These are phyloP conservation scores for Typhlomys cinereus DNA, from an alignment of 2,113 vertebrate genomes.

Conservation along the genomic window DNA sequence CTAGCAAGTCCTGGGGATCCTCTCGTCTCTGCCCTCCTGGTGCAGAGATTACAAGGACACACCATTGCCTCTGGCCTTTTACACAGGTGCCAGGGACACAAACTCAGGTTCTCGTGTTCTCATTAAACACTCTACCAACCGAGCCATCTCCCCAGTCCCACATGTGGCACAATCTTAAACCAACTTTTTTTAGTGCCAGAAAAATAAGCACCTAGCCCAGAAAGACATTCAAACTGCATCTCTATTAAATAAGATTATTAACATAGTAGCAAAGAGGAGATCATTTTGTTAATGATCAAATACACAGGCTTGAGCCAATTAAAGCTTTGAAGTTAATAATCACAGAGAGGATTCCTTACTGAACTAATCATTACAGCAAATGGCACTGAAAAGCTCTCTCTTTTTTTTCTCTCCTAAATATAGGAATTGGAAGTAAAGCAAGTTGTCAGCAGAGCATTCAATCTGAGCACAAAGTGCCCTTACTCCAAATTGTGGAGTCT, in stretches of 20 bases:
- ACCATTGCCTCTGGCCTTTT: not conserved
- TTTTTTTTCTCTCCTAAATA: constrained; percentile 29
- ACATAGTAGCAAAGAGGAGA: constrained; percentile 46
- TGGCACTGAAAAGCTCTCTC: constrained; percentile 45
- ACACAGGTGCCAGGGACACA: not conserved
- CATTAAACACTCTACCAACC: not conserved
- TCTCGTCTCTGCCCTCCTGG: not conserved
- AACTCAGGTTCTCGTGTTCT: too few relatives aligned
- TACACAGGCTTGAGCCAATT: constrained; percentile 50
- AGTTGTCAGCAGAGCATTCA: constrained; percentile 22
- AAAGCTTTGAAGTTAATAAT: constrained; percentile 67
- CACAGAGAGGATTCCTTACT: constrained; percentile 22
- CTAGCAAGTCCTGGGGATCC: not conserved
- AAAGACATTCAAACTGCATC: constrained; percentile 54
- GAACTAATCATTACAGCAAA: constrained; percentile 49
- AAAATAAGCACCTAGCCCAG: constrained; percentile 42
- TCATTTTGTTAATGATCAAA: constrained; percentile 71
- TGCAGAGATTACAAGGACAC: too few relatives aligned
- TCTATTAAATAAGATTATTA: constrained; percentile 62
- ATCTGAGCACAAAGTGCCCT: constrained; percentile 26
- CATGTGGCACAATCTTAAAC: constrained; percentile 43
- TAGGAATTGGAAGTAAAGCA: constrained; percentile 57
- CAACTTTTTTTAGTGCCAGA: constrained; percentile 4
- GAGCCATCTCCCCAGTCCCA: not conserved
- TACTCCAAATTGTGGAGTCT: constrained; percentile 16